Base-by-base conservation (phyloP, 2,113 vertebrate species). In the Leucopsar rothschildi region DNA sequence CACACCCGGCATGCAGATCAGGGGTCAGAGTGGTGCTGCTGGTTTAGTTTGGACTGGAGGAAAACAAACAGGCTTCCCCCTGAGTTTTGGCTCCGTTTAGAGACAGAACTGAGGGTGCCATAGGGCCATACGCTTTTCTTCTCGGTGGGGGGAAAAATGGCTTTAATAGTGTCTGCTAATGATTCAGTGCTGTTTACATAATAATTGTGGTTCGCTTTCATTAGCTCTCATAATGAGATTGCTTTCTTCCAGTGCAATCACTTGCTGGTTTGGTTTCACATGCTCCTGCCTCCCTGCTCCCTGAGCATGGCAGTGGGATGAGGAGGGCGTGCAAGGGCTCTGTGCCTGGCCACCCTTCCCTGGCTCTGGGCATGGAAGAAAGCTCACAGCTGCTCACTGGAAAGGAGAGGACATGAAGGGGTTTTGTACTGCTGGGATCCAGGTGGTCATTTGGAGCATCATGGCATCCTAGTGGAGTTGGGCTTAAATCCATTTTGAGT, bases 201-300 rank as follows among this genome's bases (percentile, higher is more conserved):
- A 92, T 94, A 93, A 88, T 83, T 90, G 90, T 71, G 80, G 80
- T 94, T 96, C 0, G 2, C 88, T 96, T 88, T 95, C 82, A 86
- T 81, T 86, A 94, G 60, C 57, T 92, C 72, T 93, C 22, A 14
- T 86, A 84, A 90, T 78, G 80, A 96, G 95, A 79, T 86, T 60
- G 70, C 88, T 92, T 96, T 92, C 71, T 92, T 90, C 70, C 31
- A 59, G 64, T 47, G 56, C 72, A 63, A 1, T 81, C 0, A 0
- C 47, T 93, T 31, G 59, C 76, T 39, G 31, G 52, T 78, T 90
- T 1, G 7, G 65, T 83, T 95, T 85, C 40, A 47, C 31, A 6
- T 1, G 23, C 44, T 61, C 4, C 66, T 79, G 71, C 70, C 42
- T 90, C 49, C 17, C 12, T 0, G 28, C 22, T 91, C 64, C 19